A percentile compares a stretch with the other conserved stretches of the same genome.
These are phyloP conservation scores for Homarus americanus DNA, from an alignment of 1,140 invertebrate species.

Conservation along the genomic window DNA sequence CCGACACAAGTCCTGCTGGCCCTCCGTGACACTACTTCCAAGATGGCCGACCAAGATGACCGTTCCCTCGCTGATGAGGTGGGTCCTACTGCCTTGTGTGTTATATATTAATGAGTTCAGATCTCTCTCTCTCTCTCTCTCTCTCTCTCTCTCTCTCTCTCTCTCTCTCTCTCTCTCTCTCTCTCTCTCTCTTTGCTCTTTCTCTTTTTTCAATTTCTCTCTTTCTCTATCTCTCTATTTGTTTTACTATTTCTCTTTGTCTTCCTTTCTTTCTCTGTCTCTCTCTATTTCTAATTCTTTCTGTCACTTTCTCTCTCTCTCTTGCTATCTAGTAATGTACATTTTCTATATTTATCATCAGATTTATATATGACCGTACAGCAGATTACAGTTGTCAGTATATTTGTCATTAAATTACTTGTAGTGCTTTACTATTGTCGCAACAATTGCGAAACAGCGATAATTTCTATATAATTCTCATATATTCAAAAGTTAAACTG, in stretches of 20 bases:
- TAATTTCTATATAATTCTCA: too few relatives aligned
- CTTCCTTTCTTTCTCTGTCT: background rate
- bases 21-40: background rate
- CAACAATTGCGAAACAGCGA: too few relatives aligned
- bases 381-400: too few relatives aligned
- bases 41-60: conserved; percentile 21
- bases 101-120: too few relatives aligned
- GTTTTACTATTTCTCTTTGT: background rate
- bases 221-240: background rate
- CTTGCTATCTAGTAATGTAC: too few relatives aligned
- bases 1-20: background rate
- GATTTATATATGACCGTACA: too few relatives aligned
- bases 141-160: background rate
- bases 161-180: conserved; percentile 15
- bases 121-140: conserved; percentile 4
- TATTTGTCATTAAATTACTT: too few relatives aligned
- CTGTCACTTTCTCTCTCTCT: background rate
- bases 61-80: background rate
- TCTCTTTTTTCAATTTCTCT: background rate
- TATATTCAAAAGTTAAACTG: too few relatives aligned
- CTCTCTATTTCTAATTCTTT: background rate
- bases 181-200: background rate
- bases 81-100: background rate
- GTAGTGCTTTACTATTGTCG: too few relatives aligned
- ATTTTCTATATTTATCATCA: too few relatives aligned